Percentiles rank a stretch among this genome's conserved stretches.
Evolutionary conservation across 2,113 vertebrate species (phyloP).

Genomic region (Triplophysa dalaica): DNA sequence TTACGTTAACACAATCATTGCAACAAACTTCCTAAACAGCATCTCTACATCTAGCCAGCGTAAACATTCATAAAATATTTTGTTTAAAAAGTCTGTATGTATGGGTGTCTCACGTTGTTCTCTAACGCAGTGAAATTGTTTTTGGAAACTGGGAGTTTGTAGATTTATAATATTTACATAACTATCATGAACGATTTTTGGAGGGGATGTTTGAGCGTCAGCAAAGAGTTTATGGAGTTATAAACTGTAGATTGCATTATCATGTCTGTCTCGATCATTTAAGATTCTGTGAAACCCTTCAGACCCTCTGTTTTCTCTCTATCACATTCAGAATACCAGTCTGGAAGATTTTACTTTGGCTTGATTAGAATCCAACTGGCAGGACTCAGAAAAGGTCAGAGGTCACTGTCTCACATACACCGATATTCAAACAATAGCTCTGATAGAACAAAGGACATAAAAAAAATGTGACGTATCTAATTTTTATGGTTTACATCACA

Average conservation of each 20-base stretch:
- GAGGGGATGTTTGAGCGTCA: neutral
- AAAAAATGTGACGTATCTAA: neutral
- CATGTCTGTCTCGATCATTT: constrained; percentile 5
- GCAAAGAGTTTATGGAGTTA: neutral
- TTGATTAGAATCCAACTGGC: constrained; percentile 4
- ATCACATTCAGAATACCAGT: constrained; percentile 12
- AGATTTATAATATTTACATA: constrained; percentile 21
- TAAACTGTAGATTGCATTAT: constrained; percentile 31
- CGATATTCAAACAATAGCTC: constrained; percentile 24
- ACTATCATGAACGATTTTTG: neutral
- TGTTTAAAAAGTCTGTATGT: constrained; percentile 3
- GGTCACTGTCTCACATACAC: constrained; percentile 15
- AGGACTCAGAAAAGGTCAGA: constrained; percentile 7
- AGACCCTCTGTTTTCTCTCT: constrained; percentile 3
- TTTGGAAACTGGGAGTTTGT: neutral
- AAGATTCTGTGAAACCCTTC: constrained; percentile 12
- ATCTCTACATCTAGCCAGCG: neutral
- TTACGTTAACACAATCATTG: neutral
- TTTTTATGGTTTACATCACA: constrained; percentile 13
- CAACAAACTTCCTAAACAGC: neutral
- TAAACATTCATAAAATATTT: neutral
- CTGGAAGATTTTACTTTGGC: constrained; percentile 25
- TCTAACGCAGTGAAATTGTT: neutral
- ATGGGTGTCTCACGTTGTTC: neutral
- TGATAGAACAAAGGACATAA: constrained; percentile 1